Base-by-base conservation (phyloP, 2,797 vertebrate species). In the Enteromius thamalakanensis region DNA sequence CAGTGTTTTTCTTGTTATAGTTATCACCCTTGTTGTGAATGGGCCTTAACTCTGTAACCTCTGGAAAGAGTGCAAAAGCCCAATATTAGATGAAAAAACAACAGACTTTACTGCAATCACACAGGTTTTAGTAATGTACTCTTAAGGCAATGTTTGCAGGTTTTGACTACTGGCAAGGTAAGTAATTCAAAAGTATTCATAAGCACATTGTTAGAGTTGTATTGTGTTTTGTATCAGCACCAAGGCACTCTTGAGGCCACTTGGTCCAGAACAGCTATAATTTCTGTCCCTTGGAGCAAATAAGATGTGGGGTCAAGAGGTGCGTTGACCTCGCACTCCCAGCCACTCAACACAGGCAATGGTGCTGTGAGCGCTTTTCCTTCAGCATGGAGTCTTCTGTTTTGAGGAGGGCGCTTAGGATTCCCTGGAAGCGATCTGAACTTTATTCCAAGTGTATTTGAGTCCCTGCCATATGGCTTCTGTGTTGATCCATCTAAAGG, bases 321-420 rank as follows among this genome's bases (percentile, higher is more conserved):
- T 10, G 90, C 90, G 6, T 91, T 92, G 21, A 90, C 81, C 74
- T 92, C 91, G 79, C 91, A 92, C 68, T 92, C 91, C 85, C 81
- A 80, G 4, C 75, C 83, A 45, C 84, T 92, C 76, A 92, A 64
- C 47, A 87, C 86, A 4, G 90, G 90, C 58, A 79, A 67, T 11
- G 72, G 21, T 51, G 21, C 53, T 6, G 76, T 14, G 49, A 37
- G 5, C 0, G 5, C 60, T 49, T 83, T 51, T 26, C 51, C 58
- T 11, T 17, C 51, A 7, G 26, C 4, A 40, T 29, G 40, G 14
- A 67, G 64, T 53, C 70, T 74, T 76, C 23, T 76, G 71, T 80
- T 29, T 60, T 87, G 82, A 7, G 0, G 45, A 70, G 40, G 53
- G n/a, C 11, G 19, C 67, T 76, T 80, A 21, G 75, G 51, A 21